Evolutionary conservation across 2,113 vertebrate genomes (phyloP).

Genomic region (Saguinus midas): DNA sequence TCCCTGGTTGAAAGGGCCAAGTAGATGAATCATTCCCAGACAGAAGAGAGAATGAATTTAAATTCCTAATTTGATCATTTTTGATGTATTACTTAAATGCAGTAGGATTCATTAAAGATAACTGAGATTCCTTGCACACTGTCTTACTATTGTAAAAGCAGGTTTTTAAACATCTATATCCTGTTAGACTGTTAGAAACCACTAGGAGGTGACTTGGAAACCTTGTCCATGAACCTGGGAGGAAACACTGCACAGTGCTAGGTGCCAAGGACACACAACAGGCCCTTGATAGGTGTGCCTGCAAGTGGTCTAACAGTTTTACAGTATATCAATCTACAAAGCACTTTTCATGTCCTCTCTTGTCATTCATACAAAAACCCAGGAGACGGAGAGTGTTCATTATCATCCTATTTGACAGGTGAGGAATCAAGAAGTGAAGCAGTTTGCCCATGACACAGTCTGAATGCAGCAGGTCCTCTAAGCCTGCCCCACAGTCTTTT

Average conservation of each 20-base stretch:
- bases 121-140: background rate
- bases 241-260: background rate
- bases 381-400: background rate
- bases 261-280: background rate
- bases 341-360: background rate
- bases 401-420: background rate
- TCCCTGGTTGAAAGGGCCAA: background rate
- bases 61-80: background rate
- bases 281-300: background rate
- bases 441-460: background rate
- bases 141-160: background rate
- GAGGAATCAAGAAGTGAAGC: background rate
- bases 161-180: background rate
- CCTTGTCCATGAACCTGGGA: background rate
- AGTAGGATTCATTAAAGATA: background rate
- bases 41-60: background rate
- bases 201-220: background rate
- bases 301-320: background rate
- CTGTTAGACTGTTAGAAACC: background rate
- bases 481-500: background rate
- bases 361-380: background rate
- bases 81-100: background rate
- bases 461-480: background rate
- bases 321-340: background rate
- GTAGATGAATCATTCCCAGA: background rate